A percentile compares a stretch with the other conserved stretches of the same genome.
Evolutionary conservation across 2,113 vertebrate genomes (phyloP).

Genomic region (Fulmarus glacialis): DNA sequence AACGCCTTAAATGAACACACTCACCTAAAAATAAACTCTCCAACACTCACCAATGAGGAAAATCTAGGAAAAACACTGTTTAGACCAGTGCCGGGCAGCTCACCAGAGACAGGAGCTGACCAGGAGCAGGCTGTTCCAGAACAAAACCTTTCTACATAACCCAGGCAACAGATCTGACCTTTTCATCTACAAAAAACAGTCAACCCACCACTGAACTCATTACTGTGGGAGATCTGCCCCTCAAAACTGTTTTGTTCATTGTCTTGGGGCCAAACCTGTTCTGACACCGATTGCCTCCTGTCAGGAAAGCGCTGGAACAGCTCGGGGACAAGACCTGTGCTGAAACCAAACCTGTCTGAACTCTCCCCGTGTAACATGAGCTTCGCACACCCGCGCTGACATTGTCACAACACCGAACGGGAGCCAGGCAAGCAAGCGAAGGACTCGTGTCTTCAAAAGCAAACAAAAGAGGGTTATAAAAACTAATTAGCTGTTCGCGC

Average conservation of each 20-base stretch:
- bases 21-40: not conserved
- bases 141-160: slow-evolving; percentile 19
- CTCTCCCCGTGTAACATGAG: not conserved
- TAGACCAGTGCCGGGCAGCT: not conserved
- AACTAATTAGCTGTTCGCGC: not conserved
- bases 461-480: slow-evolving; percentile 37
- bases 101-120: not conserved
- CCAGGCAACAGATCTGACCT: slow-evolving; percentile 28
- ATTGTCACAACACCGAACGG: not conserved
- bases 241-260: not conserved
- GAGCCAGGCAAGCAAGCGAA: not conserved
- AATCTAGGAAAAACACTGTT: not conserved
- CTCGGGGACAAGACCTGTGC: not conserved
- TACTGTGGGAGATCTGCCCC: not conserved
- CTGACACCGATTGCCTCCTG: not conserved
- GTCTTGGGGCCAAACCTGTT: not conserved
- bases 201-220: not conserved
- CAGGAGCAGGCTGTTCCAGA: slow-evolving; percentile 29
- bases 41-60: not conserved
- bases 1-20: not conserved
- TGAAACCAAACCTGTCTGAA: slow-evolving; percentile 45
- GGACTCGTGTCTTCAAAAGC: not conserved
- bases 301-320: slow-evolving; percentile 31
- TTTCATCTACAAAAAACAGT: not conserved
- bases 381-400: not conserved